Evolutionary conservation across 2,113 vertebrate species (phyloP), one percentile per base, ranked within the genome.

Genomic region (Poeciliopsis prolifica): DNA sequence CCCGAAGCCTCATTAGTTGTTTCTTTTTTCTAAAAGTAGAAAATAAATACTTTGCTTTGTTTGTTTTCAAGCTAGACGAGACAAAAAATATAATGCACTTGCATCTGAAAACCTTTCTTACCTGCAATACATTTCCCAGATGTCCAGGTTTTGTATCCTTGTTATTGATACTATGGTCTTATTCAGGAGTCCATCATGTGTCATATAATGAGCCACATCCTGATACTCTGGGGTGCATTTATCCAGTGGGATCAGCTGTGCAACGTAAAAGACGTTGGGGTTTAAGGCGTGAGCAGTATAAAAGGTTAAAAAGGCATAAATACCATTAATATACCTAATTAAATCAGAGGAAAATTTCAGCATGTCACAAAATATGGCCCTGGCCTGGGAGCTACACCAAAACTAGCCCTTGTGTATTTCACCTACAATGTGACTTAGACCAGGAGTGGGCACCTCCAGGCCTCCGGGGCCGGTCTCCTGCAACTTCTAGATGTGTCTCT

Each of bases 91-190:
- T 0, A 54, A 4, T 1, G 0, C 40, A 70, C 0, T 6, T 1
- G n/a, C 0, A 30, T 0, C 10, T 61, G 26, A 58, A 5, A 35
- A 3, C 0, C 13, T 37, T 77, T 92, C 89, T 92, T 89, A 96
- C 97, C 95, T 95, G 92, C 95, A 96, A 84, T 92, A 98, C 82
- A 97, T 94, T 79, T 97, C 95, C 96, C 96, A 98, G 73, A 98
- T 90, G 82, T 97, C 96, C 81, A 95, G 65, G 81, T 97, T 98
- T 83, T 97, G 96, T 90, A 97, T 96, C 92, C 96, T 96, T 77
- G 87, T 91, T 88, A 98, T 94, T 80, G 90, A 93, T 81, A 92
- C 81, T 81, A 97, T 95, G 74, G 90, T 76, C 90, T 11, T 91
- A 76, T 77, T 84, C 93, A 97, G 92, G 77, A 95, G 92, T 77